Base-by-base conservation (phyloP, 2,113 vertebrate species). In the Sander lucioperca region DNA sequence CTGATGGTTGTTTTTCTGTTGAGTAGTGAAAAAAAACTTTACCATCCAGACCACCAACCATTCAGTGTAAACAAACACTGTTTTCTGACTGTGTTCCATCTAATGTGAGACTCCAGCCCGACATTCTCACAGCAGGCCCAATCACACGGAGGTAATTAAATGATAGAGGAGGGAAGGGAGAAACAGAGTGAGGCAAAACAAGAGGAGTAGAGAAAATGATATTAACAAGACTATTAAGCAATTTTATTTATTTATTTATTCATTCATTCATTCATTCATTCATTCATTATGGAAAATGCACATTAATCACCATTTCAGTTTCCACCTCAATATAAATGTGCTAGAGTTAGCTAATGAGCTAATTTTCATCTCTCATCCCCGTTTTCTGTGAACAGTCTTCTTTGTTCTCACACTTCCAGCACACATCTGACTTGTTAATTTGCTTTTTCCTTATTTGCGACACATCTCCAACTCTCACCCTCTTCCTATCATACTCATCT, bases 31-130 rank as follows among this genome's bases (percentile, higher is more conserved):
- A 62, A 33, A 70, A 50, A 64, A 15, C 19, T 54, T 39, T 61
- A n/a, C 30, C 56, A 68, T 58, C 75, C 85, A 87, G 86, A 89
- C 90, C 91, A 91, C 86, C 86, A 83, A 86, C 85, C 88, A 85
- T 80, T 88, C 78, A 33, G 39, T 77, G 70, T 89, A 89, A 90
- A 93, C 88, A 86, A 88, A 90, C 78, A 66, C 53, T 12, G 81
- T 71, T 73, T 84, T 78, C 82, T 86, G 73, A 89, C 77, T 73
- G 85, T 21, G 71, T 76, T 79, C 76, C 78, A 85, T 77, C 71
- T 84, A 74, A 85, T 69, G 82, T 79, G 84, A 87, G 80, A 74
- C 65, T 71, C 33, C 74, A 78, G 70, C 50, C 54, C 72, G 39
- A 81, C 86, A 54, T 78, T 78, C 78, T 86, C 89, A 74, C 89